Percentiles rank a stretch among this genome's conserved stretches.
Evolutionary conservation across 2,888 invertebrate species (phyloP).

Genomic region (Balanococcus diminutus): DNA sequence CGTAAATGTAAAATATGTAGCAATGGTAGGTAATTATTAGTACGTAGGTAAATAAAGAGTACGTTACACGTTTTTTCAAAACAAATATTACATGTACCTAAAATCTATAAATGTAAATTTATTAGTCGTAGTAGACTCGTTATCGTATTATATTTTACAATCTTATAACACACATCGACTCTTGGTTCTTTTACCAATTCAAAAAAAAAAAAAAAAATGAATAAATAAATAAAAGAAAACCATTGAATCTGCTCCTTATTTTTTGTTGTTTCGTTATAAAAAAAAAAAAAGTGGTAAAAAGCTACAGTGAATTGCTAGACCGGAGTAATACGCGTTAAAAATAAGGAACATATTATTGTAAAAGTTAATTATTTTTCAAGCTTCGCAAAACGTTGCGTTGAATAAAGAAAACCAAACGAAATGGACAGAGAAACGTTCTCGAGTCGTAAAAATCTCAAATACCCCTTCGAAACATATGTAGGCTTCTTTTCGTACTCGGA

Average conservation of each 20-base stretch:
- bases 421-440: neutral
- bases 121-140: neutral
- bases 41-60: neutral
- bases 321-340: neutral
- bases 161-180: neutral
- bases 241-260: neutral
- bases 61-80: neutral
- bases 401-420: neutral
- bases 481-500: no score
- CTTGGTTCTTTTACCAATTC: neutral
- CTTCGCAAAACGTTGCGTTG: neutral
- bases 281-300: neutral
- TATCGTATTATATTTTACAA: neutral
- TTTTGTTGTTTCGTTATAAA: neutral
- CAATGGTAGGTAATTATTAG: slow-evolving; percentile 21
- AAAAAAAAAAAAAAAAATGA: neutral
- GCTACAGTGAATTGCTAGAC: neutral
- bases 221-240: neutral
- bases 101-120: neutral
- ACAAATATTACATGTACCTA: neutral
- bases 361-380: neutral
- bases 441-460: neutral
- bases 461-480: neutral
- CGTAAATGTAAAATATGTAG: slow-evolving; percentile 16
- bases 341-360: slow-evolving; percentile 11